A percentile compares a stretch with the other conserved stretches of the same genome.
Conservation (phyloP, 2,888 invertebrate species). For the Drosophila niveifrons region DNA sequence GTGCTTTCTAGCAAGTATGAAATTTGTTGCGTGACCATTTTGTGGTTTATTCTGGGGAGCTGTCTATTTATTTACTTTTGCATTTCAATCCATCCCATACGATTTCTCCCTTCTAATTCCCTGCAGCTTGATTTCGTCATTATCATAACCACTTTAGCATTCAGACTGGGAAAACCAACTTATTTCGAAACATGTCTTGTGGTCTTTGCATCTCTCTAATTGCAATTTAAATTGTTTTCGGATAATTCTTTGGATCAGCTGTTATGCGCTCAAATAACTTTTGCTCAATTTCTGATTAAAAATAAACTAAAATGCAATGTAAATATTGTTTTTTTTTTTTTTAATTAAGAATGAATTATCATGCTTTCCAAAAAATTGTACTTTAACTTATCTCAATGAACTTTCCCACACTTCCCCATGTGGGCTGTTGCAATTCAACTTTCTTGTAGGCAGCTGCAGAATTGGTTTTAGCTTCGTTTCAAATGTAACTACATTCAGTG, state of each 20-base stretch:
- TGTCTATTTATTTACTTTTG: constrained; percentile 23
- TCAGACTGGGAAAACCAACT: background rate
- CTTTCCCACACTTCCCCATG: constrained; percentile 7
- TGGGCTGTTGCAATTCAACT: constrained; percentile 18
- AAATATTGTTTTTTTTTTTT: background rate
- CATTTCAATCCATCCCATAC: background rate
- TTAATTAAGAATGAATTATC: too few relatives aligned
- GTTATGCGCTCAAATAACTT: too few relatives aligned
- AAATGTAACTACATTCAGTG: constrained; percentile 52
- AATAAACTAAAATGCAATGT: background rate
- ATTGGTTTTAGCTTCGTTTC: constrained; percentile 28
- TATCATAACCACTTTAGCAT: constrained; percentile 63
- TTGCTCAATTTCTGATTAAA: too few relatives aligned
- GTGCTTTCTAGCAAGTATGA: constrained; percentile 31
- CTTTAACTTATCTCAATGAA: constrained; percentile 34
- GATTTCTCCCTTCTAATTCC: background rate
- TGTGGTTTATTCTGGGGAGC: constrained; percentile 54
- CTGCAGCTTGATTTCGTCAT: constrained; percentile 57
- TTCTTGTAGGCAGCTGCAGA: constrained; percentile 53
- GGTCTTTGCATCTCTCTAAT: constrained; percentile 34
- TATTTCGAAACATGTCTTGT: constrained; percentile 26
- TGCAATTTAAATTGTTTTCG: constrained; percentile 75
- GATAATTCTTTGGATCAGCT: constrained; percentile 42
- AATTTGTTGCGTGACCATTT: constrained; percentile 75
- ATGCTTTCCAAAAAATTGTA: background rate